These are phyloP conservation scores for Sinosuthora webbiana DNA, from an alignment of 2,113 vertebrate species.

Conservation along the genomic window DNA sequence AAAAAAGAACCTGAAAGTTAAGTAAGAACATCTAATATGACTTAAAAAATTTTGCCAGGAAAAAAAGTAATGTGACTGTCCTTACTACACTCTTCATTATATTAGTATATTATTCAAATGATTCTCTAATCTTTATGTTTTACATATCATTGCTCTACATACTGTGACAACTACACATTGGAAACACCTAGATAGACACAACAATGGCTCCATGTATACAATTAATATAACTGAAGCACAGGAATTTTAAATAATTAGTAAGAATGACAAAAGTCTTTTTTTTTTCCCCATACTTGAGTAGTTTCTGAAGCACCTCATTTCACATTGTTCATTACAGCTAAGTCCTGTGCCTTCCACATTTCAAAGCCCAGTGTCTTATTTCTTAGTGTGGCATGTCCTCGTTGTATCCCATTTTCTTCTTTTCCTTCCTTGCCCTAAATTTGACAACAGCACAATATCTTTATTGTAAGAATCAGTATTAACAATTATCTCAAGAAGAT, in stretches of 20 bases:
- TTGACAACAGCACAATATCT: not conserved
- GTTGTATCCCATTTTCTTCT: not conserved
- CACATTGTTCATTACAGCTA: not conserved
- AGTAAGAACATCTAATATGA: not conserved
- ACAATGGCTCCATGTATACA: not conserved
- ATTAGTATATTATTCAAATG: not conserved
- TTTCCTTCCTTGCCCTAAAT: not conserved
- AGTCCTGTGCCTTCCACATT: not conserved
- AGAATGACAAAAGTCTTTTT: not conserved
- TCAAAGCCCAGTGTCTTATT: not conserved
- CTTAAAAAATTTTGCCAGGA: not conserved
- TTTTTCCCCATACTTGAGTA: not conserved
- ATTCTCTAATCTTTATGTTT: not conserved
- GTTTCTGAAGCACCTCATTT: not conserved
- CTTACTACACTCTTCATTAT: not conserved
- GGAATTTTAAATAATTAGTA: not conserved
- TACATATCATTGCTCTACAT: not conserved
- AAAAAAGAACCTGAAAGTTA: not conserved
- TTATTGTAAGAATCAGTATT: not conserved
- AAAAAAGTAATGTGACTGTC: not conserved
- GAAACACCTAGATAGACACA: not conserved
- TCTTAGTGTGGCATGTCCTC: not conserved
- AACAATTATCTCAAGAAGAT: not conserved
- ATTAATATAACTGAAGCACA: not conserved
- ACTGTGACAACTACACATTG: not conserved